Evolutionary conservation across 2,888 invertebrate species (phyloP).

Genomic region (Euzophera pinguis): DNA sequence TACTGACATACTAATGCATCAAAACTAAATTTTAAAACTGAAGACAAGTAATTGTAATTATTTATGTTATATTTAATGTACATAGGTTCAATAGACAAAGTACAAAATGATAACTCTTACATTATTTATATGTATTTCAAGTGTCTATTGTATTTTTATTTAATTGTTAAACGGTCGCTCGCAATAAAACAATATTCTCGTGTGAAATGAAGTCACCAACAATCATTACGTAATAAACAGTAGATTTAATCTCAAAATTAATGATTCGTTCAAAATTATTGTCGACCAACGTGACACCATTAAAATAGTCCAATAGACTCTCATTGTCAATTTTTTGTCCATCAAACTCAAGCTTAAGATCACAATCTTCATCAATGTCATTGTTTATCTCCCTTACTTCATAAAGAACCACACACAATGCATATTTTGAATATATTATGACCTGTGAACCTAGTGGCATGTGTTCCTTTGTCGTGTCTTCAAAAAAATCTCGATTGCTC

Average conservation of each 20-base stretch:
- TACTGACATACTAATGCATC: no score
- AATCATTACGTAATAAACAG: conserved; percentile 19
- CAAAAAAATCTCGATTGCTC: conserved; percentile 28
- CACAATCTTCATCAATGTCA: conserved; percentile 52
- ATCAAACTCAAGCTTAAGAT: conserved; percentile 39
- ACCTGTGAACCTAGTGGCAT: conserved; percentile 58
- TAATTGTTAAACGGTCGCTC: neutral
- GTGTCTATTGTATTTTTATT: no score
- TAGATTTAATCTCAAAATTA: conserved; percentile 60
- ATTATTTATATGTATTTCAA: no score
- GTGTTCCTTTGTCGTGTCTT: conserved; percentile 36
- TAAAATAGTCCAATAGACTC: conserved; percentile 43
- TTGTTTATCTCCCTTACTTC: conserved; percentile 54
- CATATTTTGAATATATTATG: conserved; percentile 74
- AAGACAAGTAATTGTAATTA: no score
- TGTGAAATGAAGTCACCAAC: conserved; percentile 10
- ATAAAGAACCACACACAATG: conserved; percentile 62
- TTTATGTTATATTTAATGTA: no score
- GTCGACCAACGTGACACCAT: conserved; percentile 38
- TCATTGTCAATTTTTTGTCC: conserved; percentile 38
- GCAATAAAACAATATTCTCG: conserved; percentile 16
- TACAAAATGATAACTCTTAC: no score
- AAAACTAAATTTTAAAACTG: no score
- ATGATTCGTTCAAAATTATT: conserved; percentile 65
- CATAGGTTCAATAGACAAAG: no score